phyloP scores from a whole-genome alignment of 2,113 vertebrate genomes.

The Crotalus viridis region DNA sequence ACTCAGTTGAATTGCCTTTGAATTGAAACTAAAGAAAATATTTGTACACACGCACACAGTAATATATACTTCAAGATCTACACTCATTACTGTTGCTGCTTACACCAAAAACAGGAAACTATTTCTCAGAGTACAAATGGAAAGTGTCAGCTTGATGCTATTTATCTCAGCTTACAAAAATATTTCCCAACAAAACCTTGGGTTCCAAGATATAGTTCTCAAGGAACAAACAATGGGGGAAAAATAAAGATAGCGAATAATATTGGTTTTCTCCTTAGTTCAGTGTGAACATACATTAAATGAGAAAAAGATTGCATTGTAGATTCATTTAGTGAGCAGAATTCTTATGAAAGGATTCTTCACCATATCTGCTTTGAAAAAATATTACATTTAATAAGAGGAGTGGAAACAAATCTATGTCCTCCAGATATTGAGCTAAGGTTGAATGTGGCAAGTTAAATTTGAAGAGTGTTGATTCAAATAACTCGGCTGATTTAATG shows the following conservation, averaged over 20 bases:
- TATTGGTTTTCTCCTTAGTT: slow-evolving; percentile 30
- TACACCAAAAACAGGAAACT: background rate
- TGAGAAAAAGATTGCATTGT: slow-evolving; percentile 6
- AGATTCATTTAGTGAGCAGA: background rate
- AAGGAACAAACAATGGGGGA: slow-evolving; percentile 28
- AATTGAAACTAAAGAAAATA: background rate
- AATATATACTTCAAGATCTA: slow-evolving; percentile 18
- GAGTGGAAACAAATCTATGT: background rate
- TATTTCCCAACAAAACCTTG: slow-evolving; percentile 49
- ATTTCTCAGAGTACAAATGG: slow-evolving; percentile 23
- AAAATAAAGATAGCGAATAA: slow-evolving; percentile 26
- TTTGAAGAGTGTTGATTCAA: too few species aligned
- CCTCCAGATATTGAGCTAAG: background rate
- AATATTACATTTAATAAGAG: background rate
- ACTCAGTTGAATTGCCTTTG: background rate
- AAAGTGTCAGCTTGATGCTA: slow-evolving; percentile 12
- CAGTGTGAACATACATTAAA: slow-evolving; percentile 29
- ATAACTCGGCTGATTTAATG: background rate
- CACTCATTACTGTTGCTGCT: slow-evolving; percentile 41
- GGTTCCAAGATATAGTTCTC: slow-evolving; percentile 53
- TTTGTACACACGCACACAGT: slow-evolving; percentile 27
- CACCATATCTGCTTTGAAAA: background rate
- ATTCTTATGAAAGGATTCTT: background rate
- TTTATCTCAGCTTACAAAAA: slow-evolving; percentile 50
- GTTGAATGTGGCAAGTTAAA: background rate